A percentile compares a stretch with the other conserved stretches of the same genome.
These are phyloP conservation scores for Amyelois transitella DNA, from an alignment of 1,140 invertebrate species.

Conservation along the genomic window DNA sequence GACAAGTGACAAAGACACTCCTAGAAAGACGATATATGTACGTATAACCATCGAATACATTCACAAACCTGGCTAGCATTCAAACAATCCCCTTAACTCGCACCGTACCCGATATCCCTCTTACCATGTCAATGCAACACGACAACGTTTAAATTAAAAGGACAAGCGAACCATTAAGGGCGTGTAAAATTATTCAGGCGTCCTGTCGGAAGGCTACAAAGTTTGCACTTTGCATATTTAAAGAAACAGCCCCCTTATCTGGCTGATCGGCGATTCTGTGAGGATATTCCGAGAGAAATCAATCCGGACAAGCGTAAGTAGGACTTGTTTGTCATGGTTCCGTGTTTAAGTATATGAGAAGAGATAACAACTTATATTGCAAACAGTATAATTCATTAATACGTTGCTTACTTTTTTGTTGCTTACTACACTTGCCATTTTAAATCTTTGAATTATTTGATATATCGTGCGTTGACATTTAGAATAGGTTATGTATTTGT, in stretches of 20 bases:
- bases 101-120: background rate
- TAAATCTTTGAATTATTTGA: too few relatives aligned
- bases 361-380: too few relatives aligned
- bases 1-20: too few relatives aligned
- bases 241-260: slow-evolving; percentile 67
- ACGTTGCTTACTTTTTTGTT: too few relatives aligned
- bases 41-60: background rate
- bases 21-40: too few relatives aligned
- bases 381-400: too few relatives aligned
- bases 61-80: background rate
- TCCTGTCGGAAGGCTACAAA: slow-evolving; percentile 64
- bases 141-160: slow-evolving; percentile 47
- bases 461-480: too few relatives aligned
- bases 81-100: background rate
- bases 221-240: slow-evolving; percentile 71
- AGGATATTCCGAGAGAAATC: slow-evolving; percentile 40
- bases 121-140: slow-evolving; percentile 44
- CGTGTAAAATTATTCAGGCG: slow-evolving; percentile 71
- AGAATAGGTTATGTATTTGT: too few relatives aligned
- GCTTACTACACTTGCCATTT: too few relatives aligned
- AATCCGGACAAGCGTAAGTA: background rate
- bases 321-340: background rate
- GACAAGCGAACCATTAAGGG: slow-evolving; percentile 65
- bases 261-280: slow-evolving; percentile 59
- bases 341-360: too few relatives aligned